Conservation (phyloP, 2,113 vertebrate species). For the Trematocara stigmaticum region DNA sequence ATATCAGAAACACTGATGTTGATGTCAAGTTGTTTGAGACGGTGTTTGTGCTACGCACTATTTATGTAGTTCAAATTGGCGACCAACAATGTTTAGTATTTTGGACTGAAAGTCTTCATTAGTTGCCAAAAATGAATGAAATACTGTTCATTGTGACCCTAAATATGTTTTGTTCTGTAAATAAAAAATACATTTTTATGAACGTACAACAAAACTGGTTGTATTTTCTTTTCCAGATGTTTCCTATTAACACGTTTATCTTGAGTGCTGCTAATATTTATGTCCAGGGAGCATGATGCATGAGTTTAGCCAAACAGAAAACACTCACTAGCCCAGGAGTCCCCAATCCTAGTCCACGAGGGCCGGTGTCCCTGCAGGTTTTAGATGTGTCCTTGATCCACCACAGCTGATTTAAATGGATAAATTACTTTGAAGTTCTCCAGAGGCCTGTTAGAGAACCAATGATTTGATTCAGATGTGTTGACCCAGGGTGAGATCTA, state of each 20-base stretch:
- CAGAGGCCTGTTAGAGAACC: no score
- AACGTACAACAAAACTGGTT: slow-evolving; percentile 32
- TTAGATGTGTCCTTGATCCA: no score
- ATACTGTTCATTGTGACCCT: slow-evolving; percentile 42
- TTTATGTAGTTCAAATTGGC: slow-evolving; percentile 42
- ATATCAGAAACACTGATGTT: slow-evolving; percentile 39
- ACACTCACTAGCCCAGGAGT: not conserved
- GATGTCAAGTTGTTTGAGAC: slow-evolving; percentile 37
- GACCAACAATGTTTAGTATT: slow-evolving; percentile 16
- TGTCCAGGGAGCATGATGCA: not conserved
- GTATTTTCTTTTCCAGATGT: not conserved
- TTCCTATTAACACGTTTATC: not conserved
- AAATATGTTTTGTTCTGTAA: slow-evolving; percentile 62
- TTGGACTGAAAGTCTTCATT: slow-evolving; percentile 20
- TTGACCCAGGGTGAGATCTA: no score
- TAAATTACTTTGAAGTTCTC: no score
- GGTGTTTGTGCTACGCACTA: slow-evolving; percentile 52
- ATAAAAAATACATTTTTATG: slow-evolving; percentile 70
- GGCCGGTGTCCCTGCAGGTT: no score
- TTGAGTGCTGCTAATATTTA: not conserved
- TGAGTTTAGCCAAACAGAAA: not conserved
- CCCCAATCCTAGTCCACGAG: no score
- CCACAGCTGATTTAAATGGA: no score
- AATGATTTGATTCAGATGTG: no score
- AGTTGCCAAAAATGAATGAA: slow-evolving; percentile 44